These are phyloP conservation scores for Tragulus kanchil DNA, from an alignment of 2,113 vertebrate genomes.

Conservation along the genomic window DNA sequence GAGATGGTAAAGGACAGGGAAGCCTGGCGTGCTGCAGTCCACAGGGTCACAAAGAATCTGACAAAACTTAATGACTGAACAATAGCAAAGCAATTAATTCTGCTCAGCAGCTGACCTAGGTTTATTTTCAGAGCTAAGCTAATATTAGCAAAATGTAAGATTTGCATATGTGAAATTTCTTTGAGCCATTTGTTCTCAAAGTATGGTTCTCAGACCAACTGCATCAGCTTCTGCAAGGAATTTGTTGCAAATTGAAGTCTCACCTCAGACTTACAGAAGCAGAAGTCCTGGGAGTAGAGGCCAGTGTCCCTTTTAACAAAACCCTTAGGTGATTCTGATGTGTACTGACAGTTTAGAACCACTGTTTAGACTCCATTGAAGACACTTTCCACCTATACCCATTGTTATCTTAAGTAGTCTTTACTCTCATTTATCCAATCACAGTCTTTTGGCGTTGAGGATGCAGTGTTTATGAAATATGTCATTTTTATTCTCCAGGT, in stretches of 20 bases:
- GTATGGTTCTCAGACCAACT: not conserved
- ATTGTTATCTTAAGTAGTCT: not conserved
- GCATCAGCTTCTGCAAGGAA: not conserved
- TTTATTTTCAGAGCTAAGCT: conserved; percentile 19
- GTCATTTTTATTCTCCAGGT: not conserved
- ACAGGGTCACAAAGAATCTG: not conserved
- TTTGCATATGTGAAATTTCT: not conserved
- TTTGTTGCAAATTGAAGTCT: not conserved
- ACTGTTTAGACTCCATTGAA: conserved; percentile 9
- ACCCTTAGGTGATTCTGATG: not conserved
- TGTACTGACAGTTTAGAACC: conserved; percentile 41
- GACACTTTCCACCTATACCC: not conserved
- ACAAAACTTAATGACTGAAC: not conserved
- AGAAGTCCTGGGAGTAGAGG: not conserved
- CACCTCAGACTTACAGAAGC: not conserved
- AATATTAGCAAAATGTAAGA: not conserved
- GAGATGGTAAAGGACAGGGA: not conserved
- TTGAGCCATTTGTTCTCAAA: not conserved
- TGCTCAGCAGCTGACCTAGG: not conserved
- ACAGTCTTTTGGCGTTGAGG: not conserved
- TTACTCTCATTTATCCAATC: not conserved
- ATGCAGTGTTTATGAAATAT: not conserved
- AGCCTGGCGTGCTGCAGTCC: not conserved
- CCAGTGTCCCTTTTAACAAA: not conserved
- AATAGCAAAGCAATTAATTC: not conserved